Conservation (phyloP, 1,140 invertebrate genomes). For the Platorchestia sp. region DNA sequence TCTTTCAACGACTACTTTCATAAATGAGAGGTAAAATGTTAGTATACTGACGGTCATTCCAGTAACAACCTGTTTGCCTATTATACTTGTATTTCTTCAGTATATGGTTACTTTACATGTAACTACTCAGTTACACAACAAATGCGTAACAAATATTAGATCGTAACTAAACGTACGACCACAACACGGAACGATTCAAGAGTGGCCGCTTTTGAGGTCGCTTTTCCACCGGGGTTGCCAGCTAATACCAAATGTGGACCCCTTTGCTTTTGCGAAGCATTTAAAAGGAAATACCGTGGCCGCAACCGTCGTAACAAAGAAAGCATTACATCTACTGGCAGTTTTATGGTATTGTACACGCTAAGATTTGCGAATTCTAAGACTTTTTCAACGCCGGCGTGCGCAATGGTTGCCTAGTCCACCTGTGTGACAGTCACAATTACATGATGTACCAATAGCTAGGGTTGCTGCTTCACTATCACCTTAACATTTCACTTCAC, state of each 20-base stretch:
- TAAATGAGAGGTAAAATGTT: background rate
- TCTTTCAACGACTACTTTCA: background rate
- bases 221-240: too few relatives aligned
- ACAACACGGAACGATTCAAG: background rate
- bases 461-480: background rate
- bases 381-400: too few relatives aligned
- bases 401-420: too few relatives aligned
- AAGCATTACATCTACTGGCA: background rate
- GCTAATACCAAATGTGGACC: too few relatives aligned
- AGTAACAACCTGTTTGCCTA: background rate
- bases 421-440: too few relatives aligned
- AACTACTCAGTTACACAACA: background rate
- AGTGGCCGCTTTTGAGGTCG: too few relatives aligned
- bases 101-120: background rate
- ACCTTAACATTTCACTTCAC: background rate
- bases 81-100: background rate
- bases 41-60: background rate
- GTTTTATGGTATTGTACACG: background rate
- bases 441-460: too few relatives aligned
- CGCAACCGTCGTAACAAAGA: background rate
- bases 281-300: too few relatives aligned
- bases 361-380: background rate
- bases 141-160: background rate
- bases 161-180: background rate
- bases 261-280: too few relatives aligned